Base-by-base conservation (phyloP, 2,113 vertebrate genomes). In the Taurulus bubalis region DNA sequence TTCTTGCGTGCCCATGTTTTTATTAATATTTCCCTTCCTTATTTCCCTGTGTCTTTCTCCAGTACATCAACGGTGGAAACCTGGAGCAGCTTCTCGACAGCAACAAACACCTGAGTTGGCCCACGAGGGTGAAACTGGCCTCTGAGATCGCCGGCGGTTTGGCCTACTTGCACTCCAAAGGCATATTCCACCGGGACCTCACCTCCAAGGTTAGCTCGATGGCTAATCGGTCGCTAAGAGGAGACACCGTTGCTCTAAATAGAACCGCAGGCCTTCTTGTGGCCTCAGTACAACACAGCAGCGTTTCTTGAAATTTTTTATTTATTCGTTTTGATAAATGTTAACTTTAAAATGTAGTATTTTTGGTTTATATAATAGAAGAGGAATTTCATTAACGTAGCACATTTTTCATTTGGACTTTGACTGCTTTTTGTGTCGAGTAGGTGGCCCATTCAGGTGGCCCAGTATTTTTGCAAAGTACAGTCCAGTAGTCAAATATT, bases 11-110 rank as follows among this genome's bases (percentile, higher is more conserved):
- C 47, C 42, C 58, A 0, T 11, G 2, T 66, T 60, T 65, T 28
- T 75, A 11, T 6, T 36, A 20, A 60, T 55, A 66, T n/a, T 1
- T 7, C 8, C 30, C 7, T 49, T 7, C 1, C 14, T 26, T 22
- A n/a, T 67, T 20, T 0, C 15, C 62, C 24, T 32, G 12, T 60
- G 30, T 49, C 51, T 81, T 53, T 77, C 63, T 94, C 9, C 91
- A 99, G 98, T 99, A 99, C 91, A 98, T 99, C 92, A 98, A 99
- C 69, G 97, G 95, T 77, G 98, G 98, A 63, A 99, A 99, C 93
- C 93, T 99, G 93, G 98, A 99, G 84, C 98, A 99, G 90, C 95
- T 99, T 32, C 88, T 99, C 56, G 98, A 99, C 82, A 94, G 98
- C 91, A 96, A 97, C 94, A 96, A 97, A 83, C 95, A 96, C 87